phyloP scores from a whole-genome alignment of 2,888 invertebrate genomes.

The Amphipoea lucens region DNA sequence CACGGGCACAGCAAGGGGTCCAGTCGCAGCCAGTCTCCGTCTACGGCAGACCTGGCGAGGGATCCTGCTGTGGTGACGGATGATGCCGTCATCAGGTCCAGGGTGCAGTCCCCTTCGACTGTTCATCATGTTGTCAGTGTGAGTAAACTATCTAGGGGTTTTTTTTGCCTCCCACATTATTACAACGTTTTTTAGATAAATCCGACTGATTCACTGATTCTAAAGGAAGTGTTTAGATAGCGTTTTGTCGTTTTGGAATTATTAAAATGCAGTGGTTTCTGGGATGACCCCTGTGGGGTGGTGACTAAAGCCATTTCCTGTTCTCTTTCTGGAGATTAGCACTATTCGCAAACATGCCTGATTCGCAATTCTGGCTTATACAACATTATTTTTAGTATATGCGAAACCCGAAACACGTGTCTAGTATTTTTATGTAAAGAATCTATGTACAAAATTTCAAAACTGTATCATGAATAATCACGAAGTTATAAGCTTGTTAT shows the following conservation, averaged over 20 bases:
- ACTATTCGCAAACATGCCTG: not conserved
- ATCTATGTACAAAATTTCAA: too few species aligned
- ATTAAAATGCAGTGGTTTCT: slow-evolving; percentile 1
- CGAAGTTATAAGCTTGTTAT: too few species aligned
- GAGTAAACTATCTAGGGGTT: not conserved
- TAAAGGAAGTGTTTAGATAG: slow-evolving; percentile 21
- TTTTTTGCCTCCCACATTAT: not conserved
- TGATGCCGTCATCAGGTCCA: slow-evolving; percentile 85
- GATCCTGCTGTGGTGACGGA: slow-evolving; percentile 85
- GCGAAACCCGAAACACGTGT: too few species aligned
- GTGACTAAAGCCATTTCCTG: not conserved
- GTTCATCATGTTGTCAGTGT: slow-evolving; percentile 85
- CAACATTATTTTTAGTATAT: too few species aligned
- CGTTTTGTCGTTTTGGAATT: not conserved
- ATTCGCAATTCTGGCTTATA: not conserved
- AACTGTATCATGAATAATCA: too few species aligned
- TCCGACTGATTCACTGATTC: not conserved
- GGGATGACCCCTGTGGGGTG: not conserved
- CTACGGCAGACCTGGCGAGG: slow-evolving; percentile 85
- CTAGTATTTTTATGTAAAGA: too few species aligned
- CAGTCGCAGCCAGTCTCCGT: slow-evolving; percentile 91
- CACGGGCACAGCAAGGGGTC: slow-evolving; percentile 91
- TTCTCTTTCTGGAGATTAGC: not conserved
- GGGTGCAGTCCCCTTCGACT: slow-evolving; percentile 87
- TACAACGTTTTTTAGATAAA: not conserved